Conservation (phyloP, 2,888 invertebrate species). For the Nematopogon swammerdamellus region DNA sequence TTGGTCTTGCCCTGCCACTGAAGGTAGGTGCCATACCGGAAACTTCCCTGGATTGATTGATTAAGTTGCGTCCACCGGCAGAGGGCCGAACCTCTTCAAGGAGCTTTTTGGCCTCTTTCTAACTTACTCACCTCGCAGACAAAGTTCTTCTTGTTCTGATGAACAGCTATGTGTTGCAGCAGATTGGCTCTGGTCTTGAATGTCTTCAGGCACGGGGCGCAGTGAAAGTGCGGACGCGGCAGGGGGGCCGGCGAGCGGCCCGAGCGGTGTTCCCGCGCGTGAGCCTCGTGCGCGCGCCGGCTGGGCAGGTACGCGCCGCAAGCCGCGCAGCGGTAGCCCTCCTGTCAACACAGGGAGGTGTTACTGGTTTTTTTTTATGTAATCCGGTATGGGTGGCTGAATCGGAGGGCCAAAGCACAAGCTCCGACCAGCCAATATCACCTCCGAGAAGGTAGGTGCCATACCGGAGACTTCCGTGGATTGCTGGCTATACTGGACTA, state of each 20-base stretch:
- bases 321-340: slow-evolving; percentile 33
- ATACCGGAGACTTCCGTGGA: too few species aligned
- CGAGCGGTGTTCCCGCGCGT: slow-evolving; percentile 29
- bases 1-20: too few species aligned
- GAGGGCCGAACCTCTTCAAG: not conserved
- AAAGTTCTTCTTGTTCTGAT: slow-evolving; percentile 28
- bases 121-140: slow-evolving; percentile 38
- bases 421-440: too few species aligned
- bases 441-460: too few species aligned
- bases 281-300: slow-evolving; percentile 27
- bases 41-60: too few species aligned
- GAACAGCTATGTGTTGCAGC: slow-evolving; percentile 19
- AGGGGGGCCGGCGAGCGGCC: slow-evolving; percentile 21
- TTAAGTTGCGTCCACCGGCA: too few species aligned
- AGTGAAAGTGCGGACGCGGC: slow-evolving; percentile 30
- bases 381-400: slow-evolving; percentile 4
- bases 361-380: not conserved
- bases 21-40: too few species aligned
- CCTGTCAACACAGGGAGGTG: slow-evolving; percentile 7
- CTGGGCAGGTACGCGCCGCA: slow-evolving; percentile 30
- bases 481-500: too few species aligned
- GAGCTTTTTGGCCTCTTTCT: too few species aligned
- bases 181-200: slow-evolving; percentile 27
- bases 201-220: slow-evolving; percentile 24
- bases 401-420: too few species aligned